Base-by-base conservation (phyloP, 1,140 invertebrate genomes). In the Lutraria rhynchaena region DNA sequence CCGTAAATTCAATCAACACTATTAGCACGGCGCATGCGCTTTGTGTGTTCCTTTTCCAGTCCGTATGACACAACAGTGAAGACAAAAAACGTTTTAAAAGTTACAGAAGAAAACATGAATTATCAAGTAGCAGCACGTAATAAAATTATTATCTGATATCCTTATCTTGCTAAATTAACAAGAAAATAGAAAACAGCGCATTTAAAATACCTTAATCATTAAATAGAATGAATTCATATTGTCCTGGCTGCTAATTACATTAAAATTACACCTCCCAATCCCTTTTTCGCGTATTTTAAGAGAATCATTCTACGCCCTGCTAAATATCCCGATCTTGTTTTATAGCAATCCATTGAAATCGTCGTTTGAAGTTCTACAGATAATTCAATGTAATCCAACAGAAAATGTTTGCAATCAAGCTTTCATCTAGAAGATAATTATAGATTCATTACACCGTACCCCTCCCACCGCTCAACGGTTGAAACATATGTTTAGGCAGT, bases 401-500 rank as follows among this genome's bases (percentile, higher is more conserved):
- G 27, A 49, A 69, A 41, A 41, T 29, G 67, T 41, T 57, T 35
- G 76, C 65, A 80, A 80, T 80, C 76, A 51, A 44, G 53, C 67
- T 67, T 80, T 80, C 76, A 80, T 80, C 65, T 70, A 58, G 29
- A 53, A 67, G 51, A 55, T 69, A 70, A 80, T 80, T 70, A 80
- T 51, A 67, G 49, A 55, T 80, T 70, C 76, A 70, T 80, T 80
- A 69, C 65, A 33, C 53, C 24, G 27, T 51, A 58, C 76, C 65
- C 76, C 76, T 69, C 76, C 76, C 65, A 80, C 65, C 76, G 65
- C 29, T 69, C 46, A 31, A 65, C 76, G 70, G 49, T 70, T 80
- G 76, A 80, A 80, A 80, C 76, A 80, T 80, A 80, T 80, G 76
- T 80, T 80, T 69, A 80, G 65, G 76, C 29, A 70, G 76, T 80